Evolutionary conservation across 1,140 invertebrate genomes (phyloP).

Genomic region (Liolophura sinensis): DNA sequence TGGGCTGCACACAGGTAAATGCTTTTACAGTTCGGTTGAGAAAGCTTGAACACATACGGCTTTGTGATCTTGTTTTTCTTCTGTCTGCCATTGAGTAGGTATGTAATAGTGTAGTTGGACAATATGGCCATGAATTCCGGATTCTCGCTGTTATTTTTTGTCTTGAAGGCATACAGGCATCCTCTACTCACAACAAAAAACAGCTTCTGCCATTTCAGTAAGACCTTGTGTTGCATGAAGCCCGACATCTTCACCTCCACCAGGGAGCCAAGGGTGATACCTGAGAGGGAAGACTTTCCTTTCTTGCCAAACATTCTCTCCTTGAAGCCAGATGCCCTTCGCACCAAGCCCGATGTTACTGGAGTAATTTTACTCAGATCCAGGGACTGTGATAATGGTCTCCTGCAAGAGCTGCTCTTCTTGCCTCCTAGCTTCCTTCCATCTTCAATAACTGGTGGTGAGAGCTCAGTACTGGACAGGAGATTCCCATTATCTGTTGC

Average conservation of each 20-base stretch:
- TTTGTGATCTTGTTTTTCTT: slow-evolving; percentile 17
- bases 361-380: no score
- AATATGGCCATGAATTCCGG: slow-evolving; percentile 27
- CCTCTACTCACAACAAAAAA: slow-evolving; percentile 39
- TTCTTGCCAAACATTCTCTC: slow-evolving; percentile 28
- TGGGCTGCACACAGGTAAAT: slow-evolving; percentile 33
- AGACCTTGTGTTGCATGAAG: slow-evolving; percentile 28
- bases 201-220: slow-evolving; percentile 35
- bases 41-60: slow-evolving; percentile 37
- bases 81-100: slow-evolving; percentile 29
- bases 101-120: slow-evolving; percentile 27
- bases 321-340: slow-evolving; percentile 39
- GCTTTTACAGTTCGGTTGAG: slow-evolving; percentile 32
- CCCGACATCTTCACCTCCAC: slow-evolving; percentile 28
- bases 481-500: no score
- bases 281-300: slow-evolving; percentile 15
- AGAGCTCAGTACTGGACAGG: no score
- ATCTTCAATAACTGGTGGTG: no score
- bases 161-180: slow-evolving; percentile 42
- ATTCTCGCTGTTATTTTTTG: slow-evolving; percentile 24
- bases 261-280: slow-evolving; percentile 27
- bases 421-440: no score
- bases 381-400: no score
- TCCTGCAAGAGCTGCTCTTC: no score
- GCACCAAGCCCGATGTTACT: slow-evolving; percentile 14